Evolutionary conservation across 1,140 invertebrate genomes (phyloP), one percentile per base, ranked within the genome.

Genomic region (Zaprionus vittiger): DNA sequence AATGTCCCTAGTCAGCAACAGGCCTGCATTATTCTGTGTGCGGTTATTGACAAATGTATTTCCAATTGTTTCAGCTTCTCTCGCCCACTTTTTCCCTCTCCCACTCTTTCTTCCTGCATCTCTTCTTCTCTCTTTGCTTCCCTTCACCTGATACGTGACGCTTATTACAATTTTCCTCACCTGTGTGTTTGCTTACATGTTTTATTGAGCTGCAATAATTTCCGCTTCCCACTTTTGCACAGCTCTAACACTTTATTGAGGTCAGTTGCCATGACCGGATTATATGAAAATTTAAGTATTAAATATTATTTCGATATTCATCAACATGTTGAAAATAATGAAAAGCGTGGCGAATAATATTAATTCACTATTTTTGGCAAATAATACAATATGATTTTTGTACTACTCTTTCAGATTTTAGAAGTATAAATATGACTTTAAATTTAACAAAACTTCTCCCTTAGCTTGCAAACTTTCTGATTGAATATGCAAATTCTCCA

Each of bases 11-110:
- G 67, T 59, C 60, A 71, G 81, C 67, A 63, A 75, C 68, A 63
- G 70, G 60, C 72, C 70, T 56, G 79, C 82, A 74, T 74, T 77
- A 73, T 84, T 90, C 81, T 75, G 67, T 59, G 57, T 80, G 78
- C 37, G 79, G 85, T 90, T 85, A 77, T 75, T 90, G 85, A 90
- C 85, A 90, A 90, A 90, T 90, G 85, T 90, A 82, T 90, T 80
- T 90, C 79, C 81, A 90, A 90, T 90, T 85, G 81, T 81, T 76
- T 75, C 61, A 67, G 57, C 34, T 71, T 70, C 52, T 74, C 44
- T 15, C 31, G 0, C 34, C 38, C 47, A 5, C 15, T 44, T 7
- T 59, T 59, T 64, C 47, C 24, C 65, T 47, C 38, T 44, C 34
- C 59, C 41, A 5, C 61, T 44, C 15, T 28, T 38, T 67, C 62